These are phyloP conservation scores for Thereva nobilitata DNA, from an alignment of 2,888 invertebrate species.

Conservation along the genomic window DNA sequence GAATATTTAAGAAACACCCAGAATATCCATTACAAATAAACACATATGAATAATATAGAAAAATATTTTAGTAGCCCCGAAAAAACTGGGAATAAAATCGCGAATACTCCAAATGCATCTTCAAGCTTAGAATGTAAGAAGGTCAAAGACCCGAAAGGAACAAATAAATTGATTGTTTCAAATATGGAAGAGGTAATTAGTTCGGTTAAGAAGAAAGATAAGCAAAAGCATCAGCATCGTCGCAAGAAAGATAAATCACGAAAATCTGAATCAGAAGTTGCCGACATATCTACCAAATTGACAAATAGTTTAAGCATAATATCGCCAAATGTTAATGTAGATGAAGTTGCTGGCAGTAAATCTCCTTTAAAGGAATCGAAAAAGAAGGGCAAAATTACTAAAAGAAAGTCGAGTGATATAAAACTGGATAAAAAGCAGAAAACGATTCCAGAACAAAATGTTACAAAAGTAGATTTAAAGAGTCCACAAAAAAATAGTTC, in stretches of 20 bases:
- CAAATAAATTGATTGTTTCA: conserved; percentile 54
- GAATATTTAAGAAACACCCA: too few relatives aligned
- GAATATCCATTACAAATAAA: too few relatives aligned
- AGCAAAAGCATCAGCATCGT: conserved; percentile 42
- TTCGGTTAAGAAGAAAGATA: conserved; percentile 55
- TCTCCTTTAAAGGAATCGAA: conserved; percentile 14
- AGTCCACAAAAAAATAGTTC: conserved; percentile 47
- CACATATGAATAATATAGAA: too few relatives aligned
- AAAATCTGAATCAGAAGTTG: conserved; percentile 30
- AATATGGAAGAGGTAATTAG: conserved; percentile 57
- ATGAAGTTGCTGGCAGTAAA: neutral
- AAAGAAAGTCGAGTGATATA: conserved; percentile 46
- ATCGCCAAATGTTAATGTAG: conserved; percentile 28
- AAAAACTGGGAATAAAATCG: too few relatives aligned
- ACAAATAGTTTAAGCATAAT: conserved; percentile 38
- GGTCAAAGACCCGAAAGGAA: conserved; percentile 50
- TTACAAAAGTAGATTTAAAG: conserved; percentile 33
- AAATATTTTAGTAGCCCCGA: too few relatives aligned
- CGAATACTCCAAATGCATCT: too few relatives aligned
- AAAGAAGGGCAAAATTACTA: conserved; percentile 47
- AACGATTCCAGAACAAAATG: conserved; percentile 31
- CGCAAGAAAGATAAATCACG: conserved; percentile 20
- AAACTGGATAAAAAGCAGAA: too few relatives aligned
- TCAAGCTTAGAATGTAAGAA: too few relatives aligned
- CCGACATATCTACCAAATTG: conserved; percentile 39